Evolutionary conservation across 2,888 invertebrate genomes (phyloP).

Genomic region (Protula sp.): DNA sequence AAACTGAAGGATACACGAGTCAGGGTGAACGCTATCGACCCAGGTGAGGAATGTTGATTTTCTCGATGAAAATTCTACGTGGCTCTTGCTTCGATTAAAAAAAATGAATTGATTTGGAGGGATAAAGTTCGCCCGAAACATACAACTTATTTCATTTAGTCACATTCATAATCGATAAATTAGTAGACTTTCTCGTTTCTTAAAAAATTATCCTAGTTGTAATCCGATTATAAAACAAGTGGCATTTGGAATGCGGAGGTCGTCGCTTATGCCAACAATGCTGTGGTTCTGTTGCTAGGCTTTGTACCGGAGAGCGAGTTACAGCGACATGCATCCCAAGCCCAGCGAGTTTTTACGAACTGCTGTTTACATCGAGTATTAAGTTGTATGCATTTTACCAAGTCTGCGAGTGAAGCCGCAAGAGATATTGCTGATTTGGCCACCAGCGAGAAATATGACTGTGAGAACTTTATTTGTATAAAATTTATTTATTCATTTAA

Average conservation of each 20-base stretch:
- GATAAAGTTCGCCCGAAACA: no score
- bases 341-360: conserved; percentile 12
- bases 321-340: conserved; percentile 11
- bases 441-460: conserved; percentile 23
- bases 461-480: conserved; percentile 7
- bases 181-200: no score
- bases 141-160: no score
- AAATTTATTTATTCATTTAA: no score
- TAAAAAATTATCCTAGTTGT: no score
- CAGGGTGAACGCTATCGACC: conserved; percentile 23
- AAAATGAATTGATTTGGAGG: no score
- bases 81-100: no score
- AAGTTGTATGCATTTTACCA: conserved; percentile 14
- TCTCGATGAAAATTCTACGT: no score
- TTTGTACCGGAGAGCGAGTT: conserved; percentile 15
- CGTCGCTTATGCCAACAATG: no score
- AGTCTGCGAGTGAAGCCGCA: conserved; percentile 17
- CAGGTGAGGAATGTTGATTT: conserved; percentile 16
- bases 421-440: conserved; percentile 19
- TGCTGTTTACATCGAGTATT: conserved; percentile 21
- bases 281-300: conserved; percentile 7
- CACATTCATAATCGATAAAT: no score
- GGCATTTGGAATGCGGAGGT: no score
- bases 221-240: no score
- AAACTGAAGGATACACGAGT: conserved; percentile 19